Base-by-base conservation (phyloP, 2,888 invertebrate species). In the Dryomyza anilis region DNA sequence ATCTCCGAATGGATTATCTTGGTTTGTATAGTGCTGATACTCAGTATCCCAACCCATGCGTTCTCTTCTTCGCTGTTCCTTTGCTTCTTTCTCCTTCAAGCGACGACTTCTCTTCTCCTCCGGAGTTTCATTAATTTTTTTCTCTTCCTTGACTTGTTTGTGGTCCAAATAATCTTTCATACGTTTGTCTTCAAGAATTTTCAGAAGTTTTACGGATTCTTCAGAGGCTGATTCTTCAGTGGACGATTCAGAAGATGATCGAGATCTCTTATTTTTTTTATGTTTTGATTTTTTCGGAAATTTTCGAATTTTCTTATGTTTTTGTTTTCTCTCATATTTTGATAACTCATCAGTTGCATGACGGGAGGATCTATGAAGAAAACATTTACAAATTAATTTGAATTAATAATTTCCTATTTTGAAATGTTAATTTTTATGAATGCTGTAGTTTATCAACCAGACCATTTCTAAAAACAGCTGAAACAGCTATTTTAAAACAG, bases 1-100 rank as follows among this genome's bases (percentile, higher is more conserved):
- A 86, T 99, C 99, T 0, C 98, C 98, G 82, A 98, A 99, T 0
- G 99, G 99, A 85, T 99, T 99, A 83, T 99, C 98, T 59, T 94
- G 93, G 82, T 99, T 97, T 0, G 98, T 98, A 78, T 98, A 99
- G 77, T 96, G 95, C 67, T 96, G 88, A 80, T 96, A 96, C 81
- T 98, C 97, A 70, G 92, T 94, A 81, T 97, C 97, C 97, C 96
- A 97, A 6, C 97, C 97, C 96, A 97, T 96, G 70, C 94, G 86
- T 80, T 95, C 93, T 63, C 96, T 93, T 0, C 95, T 85, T 67
- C 89, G 89, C 1, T 93, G 86, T 81, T 96, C 96, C 76, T 98
- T 98, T 0, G 90, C 91, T 79, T 94, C 92, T 81, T 98, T 98
- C 77, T 98, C 98, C 61, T 87, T 87, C 46, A 98, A 84, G 48